Evolutionary conservation across 2,888 invertebrate genomes (phyloP), one percentile per base, ranked within the genome.

Genomic region (Drosophila monieri): DNA sequence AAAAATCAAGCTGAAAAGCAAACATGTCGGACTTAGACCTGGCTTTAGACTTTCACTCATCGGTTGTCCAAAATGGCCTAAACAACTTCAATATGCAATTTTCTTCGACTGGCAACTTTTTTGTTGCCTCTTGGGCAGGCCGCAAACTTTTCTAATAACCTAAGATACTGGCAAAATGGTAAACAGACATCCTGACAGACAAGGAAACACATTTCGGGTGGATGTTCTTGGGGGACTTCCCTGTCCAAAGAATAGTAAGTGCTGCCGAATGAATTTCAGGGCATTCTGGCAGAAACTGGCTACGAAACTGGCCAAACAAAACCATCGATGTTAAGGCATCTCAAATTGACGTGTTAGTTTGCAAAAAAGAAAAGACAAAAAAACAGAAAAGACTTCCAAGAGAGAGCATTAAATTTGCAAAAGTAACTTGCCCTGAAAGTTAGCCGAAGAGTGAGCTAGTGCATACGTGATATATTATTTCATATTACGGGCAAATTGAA

Each of bases 391-490:
- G 14, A 76, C 49, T 70, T 74, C 59, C 49, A 57, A 65, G 62
- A 18, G 44, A 4, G 25, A 39, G 62, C 74, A 74, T 77, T 66
- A 76, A 62, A 74, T 74, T 77, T 74, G 60, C 61, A 70, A 73
- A 75, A 77, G 77, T 59, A 69, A 75, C 72, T 62, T 75, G 52
- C 25, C n/a, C n/a, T n/a, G n/a, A n/a, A 32, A 52, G 43, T 47
- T 51, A 15, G 35, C 18, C 14, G 21, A 12, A 41, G 53, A 43
- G 21, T 39, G 41, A 41, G 53, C n/a, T 12, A 52, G 47, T 69
- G 76, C 67, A 77, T 72, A 69, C 76, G 78, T 77, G 77, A 77
- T 77, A 69, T 77, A 78, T 76, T 77, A 78, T 76, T 68, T 73
- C 59, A 43, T 62, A 76, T 78, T 69, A 76, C 66, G 25, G 66